A percentile compares a stretch with the other conserved stretches of the same genome.
Conservation (phyloP, 2,888 invertebrate genomes). For the Caradrina kadenii region DNA sequence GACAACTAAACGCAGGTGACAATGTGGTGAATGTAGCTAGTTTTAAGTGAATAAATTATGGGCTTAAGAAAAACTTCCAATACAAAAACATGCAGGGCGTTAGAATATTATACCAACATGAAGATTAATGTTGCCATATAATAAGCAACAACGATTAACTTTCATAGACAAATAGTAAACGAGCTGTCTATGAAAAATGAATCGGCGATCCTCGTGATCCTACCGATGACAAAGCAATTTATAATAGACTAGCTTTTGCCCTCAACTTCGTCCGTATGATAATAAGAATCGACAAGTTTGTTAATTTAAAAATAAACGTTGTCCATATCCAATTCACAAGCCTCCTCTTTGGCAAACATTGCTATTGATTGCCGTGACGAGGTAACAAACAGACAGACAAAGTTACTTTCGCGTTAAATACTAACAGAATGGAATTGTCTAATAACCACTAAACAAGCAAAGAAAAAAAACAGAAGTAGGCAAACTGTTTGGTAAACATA, state of each 20-base stretch:
- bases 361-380: too few relatives aligned
- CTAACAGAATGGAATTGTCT: not conserved
- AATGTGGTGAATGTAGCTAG: too few relatives aligned
- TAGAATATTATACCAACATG: not conserved
- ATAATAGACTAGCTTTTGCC: not conserved
- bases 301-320: too few relatives aligned
- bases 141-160: not conserved
- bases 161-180: not conserved
- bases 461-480: not conserved
- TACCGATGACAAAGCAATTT: slow-evolving; percentile 21
- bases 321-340: too few relatives aligned
- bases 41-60: too few relatives aligned
- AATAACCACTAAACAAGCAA: not conserved
- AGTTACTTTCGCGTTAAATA: too few relatives aligned
- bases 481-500: not conserved
- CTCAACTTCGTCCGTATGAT: not conserved
- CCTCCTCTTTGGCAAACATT: too few relatives aligned
- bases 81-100: not conserved
- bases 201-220: slow-evolving; percentile 11
- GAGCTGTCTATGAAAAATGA: slow-evolving; percentile 17
- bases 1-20: too few relatives aligned
- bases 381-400: too few relatives aligned
- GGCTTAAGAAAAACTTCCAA: not conserved
- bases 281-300: too few relatives aligned
- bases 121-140: not conserved